Evolutionary conservation across 2,113 vertebrate genomes (phyloP).

Genomic region (Eptatretus burgeri): DNA sequence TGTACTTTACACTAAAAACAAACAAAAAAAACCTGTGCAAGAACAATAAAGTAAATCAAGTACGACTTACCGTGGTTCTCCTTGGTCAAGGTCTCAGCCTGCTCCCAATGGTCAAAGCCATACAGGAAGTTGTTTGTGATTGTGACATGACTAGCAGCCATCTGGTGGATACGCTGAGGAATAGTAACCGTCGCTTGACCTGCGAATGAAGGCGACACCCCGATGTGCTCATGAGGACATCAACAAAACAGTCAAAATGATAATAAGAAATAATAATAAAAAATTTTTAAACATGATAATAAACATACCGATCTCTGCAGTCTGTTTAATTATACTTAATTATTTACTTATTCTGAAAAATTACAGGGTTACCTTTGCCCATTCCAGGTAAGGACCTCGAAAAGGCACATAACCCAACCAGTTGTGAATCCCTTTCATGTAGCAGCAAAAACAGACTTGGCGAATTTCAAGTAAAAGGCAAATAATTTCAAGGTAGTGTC

Average conservation of each 20-base stretch:
- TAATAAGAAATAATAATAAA: background rate
- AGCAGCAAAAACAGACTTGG: too few relatives aligned
- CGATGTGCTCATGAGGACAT: background rate
- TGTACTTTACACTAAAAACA: too few relatives aligned
- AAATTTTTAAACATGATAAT: background rate
- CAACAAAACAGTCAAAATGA: too few relatives aligned
- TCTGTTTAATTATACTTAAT: background rate
- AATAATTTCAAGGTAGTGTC: too few relatives aligned
- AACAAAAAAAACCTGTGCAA: too few relatives aligned
- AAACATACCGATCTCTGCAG: background rate
- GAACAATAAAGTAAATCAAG: too few relatives aligned
- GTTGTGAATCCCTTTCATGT: too few relatives aligned
- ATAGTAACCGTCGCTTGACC: conserved; percentile 53
- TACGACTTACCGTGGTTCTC: conserved; percentile 49
- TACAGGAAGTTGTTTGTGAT: conserved; percentile 95
- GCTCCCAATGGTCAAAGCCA: conserved; percentile 96
- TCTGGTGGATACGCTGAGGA: conserved; percentile 91
- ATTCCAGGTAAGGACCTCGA: too few relatives aligned
- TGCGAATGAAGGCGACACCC: conserved; percentile 19
- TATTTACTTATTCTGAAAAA: too few relatives aligned
- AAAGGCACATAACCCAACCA: too few relatives aligned
- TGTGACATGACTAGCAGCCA: conserved; percentile 91
- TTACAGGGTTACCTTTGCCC: too few relatives aligned
- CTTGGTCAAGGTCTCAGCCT: conserved; percentile 76
- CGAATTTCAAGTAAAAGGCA: too few relatives aligned